Evolutionary conservation across 1,140 invertebrate genomes (phyloP).

Genomic region (Asobara japonica): DNA sequence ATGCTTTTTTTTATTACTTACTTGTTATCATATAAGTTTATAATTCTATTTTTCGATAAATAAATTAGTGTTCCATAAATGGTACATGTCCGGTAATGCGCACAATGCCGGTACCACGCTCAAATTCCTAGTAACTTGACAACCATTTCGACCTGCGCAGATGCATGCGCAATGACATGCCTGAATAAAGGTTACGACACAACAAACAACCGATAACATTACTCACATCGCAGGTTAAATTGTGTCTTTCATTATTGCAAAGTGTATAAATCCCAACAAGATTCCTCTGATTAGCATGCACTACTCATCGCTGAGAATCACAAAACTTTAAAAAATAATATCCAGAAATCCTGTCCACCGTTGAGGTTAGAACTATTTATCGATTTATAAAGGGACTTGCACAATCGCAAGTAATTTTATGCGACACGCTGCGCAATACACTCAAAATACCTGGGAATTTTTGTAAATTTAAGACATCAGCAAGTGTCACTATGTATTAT

Average conservation of each 20-base stretch:
- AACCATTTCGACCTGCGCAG: background rate
- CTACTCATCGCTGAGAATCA: too few relatives aligned
- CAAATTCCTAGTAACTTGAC: too few relatives aligned
- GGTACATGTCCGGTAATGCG: too few relatives aligned
- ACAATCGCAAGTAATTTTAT: background rate
- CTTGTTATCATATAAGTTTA: too few relatives aligned
- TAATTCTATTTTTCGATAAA: too few relatives aligned
- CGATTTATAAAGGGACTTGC: background rate
- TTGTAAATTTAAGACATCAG: background rate
- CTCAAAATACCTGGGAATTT: background rate
- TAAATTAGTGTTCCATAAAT: too few relatives aligned
- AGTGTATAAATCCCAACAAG: too few relatives aligned
- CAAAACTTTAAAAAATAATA: background rate
- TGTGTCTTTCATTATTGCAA: too few relatives aligned
- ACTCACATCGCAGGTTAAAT: background rate
- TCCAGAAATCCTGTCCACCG: background rate
- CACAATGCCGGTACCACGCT: too few relatives aligned
- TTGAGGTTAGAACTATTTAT: background rate
- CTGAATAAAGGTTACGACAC: background rate
- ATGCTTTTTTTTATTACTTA: too few relatives aligned
- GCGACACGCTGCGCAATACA: too few relatives aligned
- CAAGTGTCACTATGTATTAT: background rate
- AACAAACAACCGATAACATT: background rate
- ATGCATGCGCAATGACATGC: background rate
- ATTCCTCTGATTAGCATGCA: too few relatives aligned